Evolutionary conservation across 2,888 invertebrate genomes (phyloP).

Genomic region (Shargacucullia verbasci): DNA sequence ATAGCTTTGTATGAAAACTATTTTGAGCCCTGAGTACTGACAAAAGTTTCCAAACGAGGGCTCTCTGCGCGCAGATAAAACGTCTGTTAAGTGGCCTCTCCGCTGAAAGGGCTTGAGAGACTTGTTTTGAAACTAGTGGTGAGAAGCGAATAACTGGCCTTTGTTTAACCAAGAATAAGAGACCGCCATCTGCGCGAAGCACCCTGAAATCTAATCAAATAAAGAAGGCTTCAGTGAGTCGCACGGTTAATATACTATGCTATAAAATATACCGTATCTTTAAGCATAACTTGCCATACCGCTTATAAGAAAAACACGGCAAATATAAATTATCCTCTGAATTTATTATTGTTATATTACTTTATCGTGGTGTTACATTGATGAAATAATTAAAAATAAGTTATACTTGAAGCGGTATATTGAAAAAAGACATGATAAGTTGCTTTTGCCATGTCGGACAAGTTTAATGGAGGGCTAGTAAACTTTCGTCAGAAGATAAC

Average conservation of each 20-base stretch:
- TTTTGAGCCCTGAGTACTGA: constrained; percentile 38
- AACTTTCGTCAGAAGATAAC: constrained; percentile 54
- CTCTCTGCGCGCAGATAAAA: constrained; percentile 62
- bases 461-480: neutral
- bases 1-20: constrained; percentile 8
- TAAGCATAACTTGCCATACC: too few species aligned
- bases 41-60: constrained; percentile 66
- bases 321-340: too few species aligned
- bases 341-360: too few species aligned
- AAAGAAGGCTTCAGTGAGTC: constrained; percentile 2
- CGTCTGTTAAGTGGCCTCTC: constrained; percentile 60
- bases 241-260: too few species aligned
- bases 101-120: constrained; percentile 57
- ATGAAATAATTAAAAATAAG: too few species aligned
- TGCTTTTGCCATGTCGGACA: too few species aligned
- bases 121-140: constrained; percentile 34
- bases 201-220: constrained; percentile 25
- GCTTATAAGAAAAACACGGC: too few species aligned
- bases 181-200: constrained; percentile 24
- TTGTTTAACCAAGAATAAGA: constrained; percentile 51
- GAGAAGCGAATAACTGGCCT: constrained; percentile 54
- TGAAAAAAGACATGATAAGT: too few species aligned
- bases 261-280: too few species aligned
- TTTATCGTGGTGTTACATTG: too few species aligned
- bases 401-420: too few species aligned